These are phyloP conservation scores for Luehdorfia chinensis DNA, from an alignment of 1,140 invertebrate species.

Conservation along the genomic window DNA sequence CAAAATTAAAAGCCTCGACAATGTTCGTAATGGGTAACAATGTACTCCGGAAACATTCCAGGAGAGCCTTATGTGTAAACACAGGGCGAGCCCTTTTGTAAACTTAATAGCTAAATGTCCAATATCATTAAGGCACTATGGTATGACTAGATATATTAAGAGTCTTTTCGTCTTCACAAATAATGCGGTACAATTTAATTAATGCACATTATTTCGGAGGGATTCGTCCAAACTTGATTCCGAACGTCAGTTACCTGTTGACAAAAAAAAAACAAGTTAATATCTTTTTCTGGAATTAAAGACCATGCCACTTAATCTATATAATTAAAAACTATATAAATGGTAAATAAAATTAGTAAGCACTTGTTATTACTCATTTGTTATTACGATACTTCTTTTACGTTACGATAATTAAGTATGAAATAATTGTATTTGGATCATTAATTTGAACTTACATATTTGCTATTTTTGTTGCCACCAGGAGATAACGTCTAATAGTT, in stretches of 20 bases:
- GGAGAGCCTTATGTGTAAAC: too few species aligned
- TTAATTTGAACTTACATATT: slow-evolving; percentile 49
- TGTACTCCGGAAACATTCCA: slow-evolving; percentile 22
- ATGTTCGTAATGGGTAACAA: slow-evolving; percentile 41
- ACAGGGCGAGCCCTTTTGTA: background rate
- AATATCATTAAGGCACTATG: slow-evolving; percentile 56
- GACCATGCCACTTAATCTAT: too few species aligned
- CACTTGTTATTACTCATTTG: too few species aligned
- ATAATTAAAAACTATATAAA: too few species aligned
- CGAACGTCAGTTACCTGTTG: slow-evolving; percentile 40
- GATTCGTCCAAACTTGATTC: slow-evolving; percentile 47
- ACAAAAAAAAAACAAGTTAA: slow-evolving; percentile 46
- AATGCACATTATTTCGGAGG: slow-evolving; percentile 59
- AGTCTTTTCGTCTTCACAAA: slow-evolving; percentile 66
- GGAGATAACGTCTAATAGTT: slow-evolving; percentile 89
- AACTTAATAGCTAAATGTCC: slow-evolving; percentile 29
- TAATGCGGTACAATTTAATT: slow-evolving; percentile 34
- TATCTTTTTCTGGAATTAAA: slow-evolving; percentile 18
- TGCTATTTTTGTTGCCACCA: slow-evolving; percentile 85
- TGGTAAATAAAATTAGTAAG: too few species aligned
- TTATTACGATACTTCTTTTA: too few species aligned
- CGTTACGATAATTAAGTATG: slow-evolving; percentile 6
- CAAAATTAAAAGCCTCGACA: slow-evolving; percentile 42
- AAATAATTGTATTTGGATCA: too few species aligned
- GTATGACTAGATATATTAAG: slow-evolving; percentile 69